These are phyloP conservation scores for Lemur catta DNA, from an alignment of 2,797 vertebrate species.

Conservation along the genomic window DNA sequence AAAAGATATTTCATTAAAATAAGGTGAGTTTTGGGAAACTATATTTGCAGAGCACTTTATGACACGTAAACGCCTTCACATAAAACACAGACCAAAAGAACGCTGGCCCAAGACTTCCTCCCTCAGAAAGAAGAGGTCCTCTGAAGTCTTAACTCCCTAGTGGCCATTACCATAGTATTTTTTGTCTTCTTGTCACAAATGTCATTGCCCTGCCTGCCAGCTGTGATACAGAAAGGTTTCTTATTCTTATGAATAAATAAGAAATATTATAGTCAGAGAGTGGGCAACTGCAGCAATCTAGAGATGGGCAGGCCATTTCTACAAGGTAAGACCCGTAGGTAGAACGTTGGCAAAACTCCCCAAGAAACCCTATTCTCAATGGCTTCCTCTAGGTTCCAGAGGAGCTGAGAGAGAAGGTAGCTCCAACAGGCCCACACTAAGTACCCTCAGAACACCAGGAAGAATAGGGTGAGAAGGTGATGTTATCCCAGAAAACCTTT, in stretches of 20 bases:
- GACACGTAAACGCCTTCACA: neutral
- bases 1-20: neutral
- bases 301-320: neutral
- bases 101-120: neutral
- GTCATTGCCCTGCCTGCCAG: neutral
- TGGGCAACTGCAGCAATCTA: fast-evolving
- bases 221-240: neutral
- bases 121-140: neutral
- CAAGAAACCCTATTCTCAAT: neutral
- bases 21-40: neutral
- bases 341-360: neutral
- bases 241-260: neutral
- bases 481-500: neutral
- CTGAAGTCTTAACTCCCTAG: neutral
- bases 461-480: neutral
- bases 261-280: neutral
- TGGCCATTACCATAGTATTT: neutral
- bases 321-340: neutral
- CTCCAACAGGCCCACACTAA: neutral
- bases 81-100: neutral
- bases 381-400: neutral
- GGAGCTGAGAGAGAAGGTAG: neutral
- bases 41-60: neutral
- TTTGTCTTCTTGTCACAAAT: neutral
- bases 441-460: neutral